Evolutionary conservation across 2,888 invertebrate genomes (phyloP).

Genomic region (Arctia plantaginis): DNA sequence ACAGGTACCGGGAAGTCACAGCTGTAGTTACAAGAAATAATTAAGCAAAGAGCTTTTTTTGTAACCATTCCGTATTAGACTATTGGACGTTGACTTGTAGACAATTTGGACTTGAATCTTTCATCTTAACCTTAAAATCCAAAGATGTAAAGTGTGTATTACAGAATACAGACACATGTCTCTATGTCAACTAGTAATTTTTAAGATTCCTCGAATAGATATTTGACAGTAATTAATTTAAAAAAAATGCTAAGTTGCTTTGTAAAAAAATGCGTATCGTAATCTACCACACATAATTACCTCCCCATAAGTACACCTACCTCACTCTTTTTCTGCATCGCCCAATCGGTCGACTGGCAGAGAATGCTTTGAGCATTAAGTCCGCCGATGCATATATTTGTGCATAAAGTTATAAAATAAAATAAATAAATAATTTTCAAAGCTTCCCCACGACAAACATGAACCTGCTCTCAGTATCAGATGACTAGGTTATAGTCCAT

Average conservation of each 20-base stretch:
- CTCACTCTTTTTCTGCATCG: no score
- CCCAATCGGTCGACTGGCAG: no score
- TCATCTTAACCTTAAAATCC: background rate
- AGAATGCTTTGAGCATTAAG: no score
- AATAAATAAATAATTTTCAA: background rate
- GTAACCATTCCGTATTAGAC: background rate
- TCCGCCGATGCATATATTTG: no score
- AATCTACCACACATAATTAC: background rate
- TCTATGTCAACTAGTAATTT: background rate
- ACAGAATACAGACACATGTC: background rate
- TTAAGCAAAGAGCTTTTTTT: no score
- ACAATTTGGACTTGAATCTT: background rate
- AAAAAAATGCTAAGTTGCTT: no score
- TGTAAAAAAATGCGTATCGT: background rate
- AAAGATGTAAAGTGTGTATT: background rate
- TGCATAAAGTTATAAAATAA: no score
- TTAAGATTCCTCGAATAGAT: background rate
- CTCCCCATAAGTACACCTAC: no score
- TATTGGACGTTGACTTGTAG: background rate
- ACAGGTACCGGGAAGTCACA: background rate
- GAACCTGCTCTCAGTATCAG: background rate
- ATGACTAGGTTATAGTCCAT: background rate
- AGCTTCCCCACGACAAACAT: background rate
- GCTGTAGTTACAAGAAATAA: no score
- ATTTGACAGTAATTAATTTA: no score